Evolutionary conservation across 1,140 invertebrate species (phyloP).

Genomic region (Bathynomus jamesi): DNA sequence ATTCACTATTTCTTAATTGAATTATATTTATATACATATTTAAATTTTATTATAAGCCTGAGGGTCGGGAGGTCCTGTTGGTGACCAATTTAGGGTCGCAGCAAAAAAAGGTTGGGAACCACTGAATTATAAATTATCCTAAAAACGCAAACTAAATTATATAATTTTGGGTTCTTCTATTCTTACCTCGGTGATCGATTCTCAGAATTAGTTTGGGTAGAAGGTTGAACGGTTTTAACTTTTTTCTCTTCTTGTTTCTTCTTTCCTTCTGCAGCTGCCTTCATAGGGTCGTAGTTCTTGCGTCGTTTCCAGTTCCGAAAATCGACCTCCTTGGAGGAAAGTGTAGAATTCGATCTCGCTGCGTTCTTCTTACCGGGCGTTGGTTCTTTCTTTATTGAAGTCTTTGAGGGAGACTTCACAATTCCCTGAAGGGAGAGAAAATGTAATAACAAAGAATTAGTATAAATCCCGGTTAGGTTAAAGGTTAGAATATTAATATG

Average conservation of each 20-base stretch:
- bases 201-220: not conserved
- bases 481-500: too few relatives aligned
- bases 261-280: conserved; percentile 67
- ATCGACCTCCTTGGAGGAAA: conserved; percentile 64
- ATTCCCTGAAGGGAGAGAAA: conserved; percentile 22
- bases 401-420: conserved; percentile 24
- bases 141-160: too few relatives aligned
- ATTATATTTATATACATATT: too few relatives aligned
- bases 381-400: conserved; percentile 9
- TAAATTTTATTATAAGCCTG: too few relatives aligned
- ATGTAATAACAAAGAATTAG: too few relatives aligned
- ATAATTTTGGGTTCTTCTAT: too few relatives aligned
- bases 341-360: conserved; percentile 53
- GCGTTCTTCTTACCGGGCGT: not conserved
- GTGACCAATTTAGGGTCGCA: too few relatives aligned
- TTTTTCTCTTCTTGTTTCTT: conserved; percentile 44
- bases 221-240: not conserved
- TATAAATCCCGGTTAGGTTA: too few relatives aligned
- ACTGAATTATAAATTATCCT: too few relatives aligned
- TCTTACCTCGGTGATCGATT: conserved; percentile 28
- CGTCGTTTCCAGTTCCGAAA: conserved; percentile 85
- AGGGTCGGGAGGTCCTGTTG: too few relatives aligned
- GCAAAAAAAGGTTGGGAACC: too few relatives aligned
- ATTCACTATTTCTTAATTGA: too few relatives aligned
- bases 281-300: conserved; percentile 84